phyloP scores from a whole-genome alignment of 2,888 invertebrate genomes.

The Orchestes rusci region DNA sequence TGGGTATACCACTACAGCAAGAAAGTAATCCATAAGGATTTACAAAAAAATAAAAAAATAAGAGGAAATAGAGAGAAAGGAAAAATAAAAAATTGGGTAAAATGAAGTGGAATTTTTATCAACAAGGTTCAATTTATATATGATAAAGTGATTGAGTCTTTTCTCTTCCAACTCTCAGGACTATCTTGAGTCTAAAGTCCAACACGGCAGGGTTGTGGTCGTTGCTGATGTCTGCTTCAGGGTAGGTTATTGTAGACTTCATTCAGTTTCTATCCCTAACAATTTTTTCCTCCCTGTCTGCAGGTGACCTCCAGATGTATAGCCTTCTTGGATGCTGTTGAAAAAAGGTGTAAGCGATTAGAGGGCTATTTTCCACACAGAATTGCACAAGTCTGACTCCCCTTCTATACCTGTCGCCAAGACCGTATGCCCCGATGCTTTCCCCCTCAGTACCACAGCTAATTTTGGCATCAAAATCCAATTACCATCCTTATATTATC shows the following conservation, averaged over 20 bases:
- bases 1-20: no score
- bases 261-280: no score
- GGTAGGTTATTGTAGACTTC: neutral
- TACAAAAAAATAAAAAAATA: no score
- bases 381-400: neutral
- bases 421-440: neutral
- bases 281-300: slow-evolving; percentile 2
- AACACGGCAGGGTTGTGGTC: neutral
- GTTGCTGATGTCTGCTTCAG: slow-evolving; percentile 1
- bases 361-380: neutral
- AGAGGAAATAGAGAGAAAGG: no score
- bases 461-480: slow-evolving; percentile 3
- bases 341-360: neutral
- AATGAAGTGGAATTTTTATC: no score
- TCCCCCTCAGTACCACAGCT: slow-evolving; percentile 1
- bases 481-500: slow-evolving; percentile 12
- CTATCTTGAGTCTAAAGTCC: slow-evolving; percentile 1
- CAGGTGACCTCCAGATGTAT: slow-evolving; percentile 2
- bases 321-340: neutral
- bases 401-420: neutral
- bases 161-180: slow-evolving; percentile 1
- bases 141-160: no score
- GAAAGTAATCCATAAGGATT: no score
- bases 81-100: no score
- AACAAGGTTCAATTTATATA: no score